A percentile compares a stretch with the other conserved stretches of the same genome.
Conservation (phyloP, 2,888 invertebrate species). For the Tortricodes alternella region DNA sequence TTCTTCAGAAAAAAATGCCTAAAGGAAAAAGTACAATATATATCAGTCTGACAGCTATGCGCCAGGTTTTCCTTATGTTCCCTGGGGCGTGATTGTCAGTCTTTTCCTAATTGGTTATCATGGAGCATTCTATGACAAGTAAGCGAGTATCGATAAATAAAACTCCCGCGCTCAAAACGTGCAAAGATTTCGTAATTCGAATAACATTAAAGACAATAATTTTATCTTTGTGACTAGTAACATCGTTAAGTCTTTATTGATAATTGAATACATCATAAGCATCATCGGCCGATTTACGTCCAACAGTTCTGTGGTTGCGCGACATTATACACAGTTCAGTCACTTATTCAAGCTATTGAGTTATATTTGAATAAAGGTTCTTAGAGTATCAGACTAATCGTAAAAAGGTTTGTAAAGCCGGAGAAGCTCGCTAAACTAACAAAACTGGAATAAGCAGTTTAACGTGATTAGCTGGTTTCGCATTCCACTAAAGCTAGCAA, state of each 20-base stretch:
- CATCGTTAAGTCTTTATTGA: too few relatives aligned
- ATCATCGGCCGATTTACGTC: too few relatives aligned
- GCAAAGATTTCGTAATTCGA: too few relatives aligned
- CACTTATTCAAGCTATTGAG: too few relatives aligned
- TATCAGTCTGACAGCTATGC: conserved; percentile 6
- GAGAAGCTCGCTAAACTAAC: conserved; percentile 7
- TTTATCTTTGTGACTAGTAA: too few relatives aligned
- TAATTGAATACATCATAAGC: too few relatives aligned
- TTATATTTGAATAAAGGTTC: too few relatives aligned
- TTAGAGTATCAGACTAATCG: background rate
- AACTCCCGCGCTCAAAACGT: too few relatives aligned
- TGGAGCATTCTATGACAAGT: background rate
- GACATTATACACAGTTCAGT: too few relatives aligned
- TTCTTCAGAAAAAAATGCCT: background rate
- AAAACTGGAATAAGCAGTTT: conserved; percentile 20
- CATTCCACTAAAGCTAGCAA: conserved; percentile 14
- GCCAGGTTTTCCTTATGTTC: conserved; percentile 6
- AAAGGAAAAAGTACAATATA: conserved; percentile 11
- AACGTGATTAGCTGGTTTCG: conserved; percentile 24
- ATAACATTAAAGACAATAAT: too few relatives aligned
- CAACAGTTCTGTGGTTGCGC: too few relatives aligned
- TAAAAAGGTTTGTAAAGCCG: background rate
- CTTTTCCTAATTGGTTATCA: conserved; percentile 14
- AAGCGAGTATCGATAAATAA: too few relatives aligned
- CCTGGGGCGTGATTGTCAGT: conserved; percentile 14